Evolutionary conservation across 2,113 vertebrate genomes (phyloP), one percentile per base, ranked within the genome.

Genomic region (Channa maculata): DNA sequence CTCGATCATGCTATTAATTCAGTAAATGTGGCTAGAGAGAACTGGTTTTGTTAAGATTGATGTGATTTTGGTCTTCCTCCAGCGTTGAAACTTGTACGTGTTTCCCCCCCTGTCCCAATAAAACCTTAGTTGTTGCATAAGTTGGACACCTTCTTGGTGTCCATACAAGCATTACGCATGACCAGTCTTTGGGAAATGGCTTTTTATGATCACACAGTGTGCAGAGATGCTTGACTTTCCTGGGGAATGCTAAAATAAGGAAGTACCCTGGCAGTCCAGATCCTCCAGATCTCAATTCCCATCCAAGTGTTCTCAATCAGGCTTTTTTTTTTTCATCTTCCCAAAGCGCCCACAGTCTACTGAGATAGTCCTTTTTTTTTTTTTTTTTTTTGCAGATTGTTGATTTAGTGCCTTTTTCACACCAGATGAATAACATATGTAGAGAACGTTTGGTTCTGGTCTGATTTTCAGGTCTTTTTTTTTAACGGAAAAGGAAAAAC

Each of bases 341-440:
- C 51, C 39, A 7, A n/a, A 39, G 61, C 52, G 69, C 64, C 71
- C 71, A 71, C 68, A 69, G 61, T 10, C 43, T 69, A 13, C 44
- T 61, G 62, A 73, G 67, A 74, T 15, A 39, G n/a, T 55, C n/a
- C 53, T 71, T 71, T 62, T 59, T 73, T 65, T 1, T 60, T 55
- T 63, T 65, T 60, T 66, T 46, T 50, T 69, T 67, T 65, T 45
- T 13, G 52, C 41, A 63, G 37, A 81, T 51, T 1, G 41, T 43
- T 83, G 80, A 84, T 84, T 87, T 83, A 71, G 33, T 64, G 75
- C 65, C 41, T 64, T 77, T 87, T 88, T 90, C 77, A 75, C 87
- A 89, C 78, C 71, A 92, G 88, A 94, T 92, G 88, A 90, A 68
- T 82, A 92, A 89, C 92, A 93, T 61, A 87, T 93, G 92, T 89